These are phyloP conservation scores for Globodera rostochiensis DNA, from an alignment of 1,140 invertebrate species.

Conservation along the genomic window DNA sequence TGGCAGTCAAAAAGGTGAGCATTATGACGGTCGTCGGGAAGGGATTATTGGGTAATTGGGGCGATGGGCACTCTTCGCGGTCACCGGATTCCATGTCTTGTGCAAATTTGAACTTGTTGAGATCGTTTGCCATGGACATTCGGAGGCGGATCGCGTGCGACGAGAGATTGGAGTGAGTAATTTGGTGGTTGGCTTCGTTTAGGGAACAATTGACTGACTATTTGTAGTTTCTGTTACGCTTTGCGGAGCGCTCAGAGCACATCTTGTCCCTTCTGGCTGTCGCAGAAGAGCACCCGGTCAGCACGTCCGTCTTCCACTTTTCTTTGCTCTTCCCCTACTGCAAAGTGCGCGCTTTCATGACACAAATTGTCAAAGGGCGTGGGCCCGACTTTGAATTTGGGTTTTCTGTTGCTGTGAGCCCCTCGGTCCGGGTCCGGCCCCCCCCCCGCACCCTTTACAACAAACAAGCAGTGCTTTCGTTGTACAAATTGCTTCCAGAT, in stretches of 20 bases:
- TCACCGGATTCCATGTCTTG: neutral
- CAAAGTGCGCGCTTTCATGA: slow-evolving; percentile 20
- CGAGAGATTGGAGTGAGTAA: slow-evolving; percentile 28
- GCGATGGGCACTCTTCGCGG: too few species aligned
- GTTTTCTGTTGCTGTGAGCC: too few species aligned
- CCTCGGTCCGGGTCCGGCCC: neutral
- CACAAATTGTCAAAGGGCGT: slow-evolving; percentile 8
- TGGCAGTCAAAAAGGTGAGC: slow-evolving; percentile 34
- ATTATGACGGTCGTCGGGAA: neutral
- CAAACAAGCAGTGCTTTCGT: neutral
- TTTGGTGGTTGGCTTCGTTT: neutral
- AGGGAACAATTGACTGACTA: neutral
- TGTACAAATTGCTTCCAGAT: neutral
- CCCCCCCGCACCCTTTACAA: neutral
- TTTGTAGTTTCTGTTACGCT: slow-evolving; percentile 15
- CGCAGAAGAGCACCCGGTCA: slow-evolving; percentile 2
- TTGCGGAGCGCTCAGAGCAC: neutral
- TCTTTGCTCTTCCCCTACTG: slow-evolving; percentile 45
- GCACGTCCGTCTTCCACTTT: slow-evolving; percentile 23
- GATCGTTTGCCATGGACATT: slow-evolving; percentile 30
- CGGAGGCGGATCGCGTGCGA: slow-evolving; percentile 25
- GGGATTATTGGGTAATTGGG: neutral
- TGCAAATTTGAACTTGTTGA: slow-evolving; percentile 1
- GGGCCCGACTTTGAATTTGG: too few species aligned
- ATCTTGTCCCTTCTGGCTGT: slow-evolving; percentile 32